Percentiles rank a stretch among this genome's conserved stretches.
These are phyloP conservation scores for Temnothorax rugatulus DNA, from an alignment of 2,888 invertebrate genomes.

Conservation along the genomic window DNA sequence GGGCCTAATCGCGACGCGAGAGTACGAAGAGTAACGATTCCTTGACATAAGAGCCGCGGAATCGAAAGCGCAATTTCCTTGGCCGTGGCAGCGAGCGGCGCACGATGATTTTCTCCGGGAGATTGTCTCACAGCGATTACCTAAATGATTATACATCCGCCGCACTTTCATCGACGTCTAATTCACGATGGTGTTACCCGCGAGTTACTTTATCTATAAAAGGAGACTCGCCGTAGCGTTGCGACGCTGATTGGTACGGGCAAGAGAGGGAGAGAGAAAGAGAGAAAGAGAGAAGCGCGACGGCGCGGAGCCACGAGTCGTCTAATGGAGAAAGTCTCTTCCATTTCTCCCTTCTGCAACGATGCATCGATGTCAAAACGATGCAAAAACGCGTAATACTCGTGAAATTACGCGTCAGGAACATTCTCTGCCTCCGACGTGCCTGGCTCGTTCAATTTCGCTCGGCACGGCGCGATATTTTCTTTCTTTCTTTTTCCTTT, in stretches of 20 bases:
- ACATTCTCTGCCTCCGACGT: not conserved
- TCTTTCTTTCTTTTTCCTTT: too few relatives aligned
- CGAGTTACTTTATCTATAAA: conserved; percentile 63
- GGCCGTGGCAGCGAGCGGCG: conserved; percentile 73
- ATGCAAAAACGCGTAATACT: conserved; percentile 25
- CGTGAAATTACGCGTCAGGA: conserved; percentile 10
- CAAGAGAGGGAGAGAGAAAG: not conserved
- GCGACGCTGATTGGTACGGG: conserved; percentile 40
- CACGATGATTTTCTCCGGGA: conserved; percentile 72
- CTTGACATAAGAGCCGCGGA: conserved; percentile 59
- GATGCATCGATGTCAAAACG: conserved; percentile 32
- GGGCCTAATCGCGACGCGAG: conserved; percentile 36
- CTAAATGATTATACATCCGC: conserved; percentile 76
- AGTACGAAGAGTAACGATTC: conserved; percentile 24
- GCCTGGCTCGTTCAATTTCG: not conserved
- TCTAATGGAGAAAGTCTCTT: conserved; percentile 50
- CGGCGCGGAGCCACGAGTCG: not conserved
- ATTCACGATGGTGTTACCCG: conserved; percentile 66
- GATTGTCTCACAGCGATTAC: conserved; percentile 79
- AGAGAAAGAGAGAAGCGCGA: conserved; percentile 20
- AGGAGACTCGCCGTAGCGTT: conserved; percentile 49
- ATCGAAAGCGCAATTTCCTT: conserved; percentile 77
- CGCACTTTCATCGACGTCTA: conserved; percentile 76
- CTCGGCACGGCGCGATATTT: not conserved
- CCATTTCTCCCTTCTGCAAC: conserved; percentile 23